Evolutionary conservation across 1,140 invertebrate genomes (phyloP).

Genomic region (Panagrolaimus sp.): DNA sequence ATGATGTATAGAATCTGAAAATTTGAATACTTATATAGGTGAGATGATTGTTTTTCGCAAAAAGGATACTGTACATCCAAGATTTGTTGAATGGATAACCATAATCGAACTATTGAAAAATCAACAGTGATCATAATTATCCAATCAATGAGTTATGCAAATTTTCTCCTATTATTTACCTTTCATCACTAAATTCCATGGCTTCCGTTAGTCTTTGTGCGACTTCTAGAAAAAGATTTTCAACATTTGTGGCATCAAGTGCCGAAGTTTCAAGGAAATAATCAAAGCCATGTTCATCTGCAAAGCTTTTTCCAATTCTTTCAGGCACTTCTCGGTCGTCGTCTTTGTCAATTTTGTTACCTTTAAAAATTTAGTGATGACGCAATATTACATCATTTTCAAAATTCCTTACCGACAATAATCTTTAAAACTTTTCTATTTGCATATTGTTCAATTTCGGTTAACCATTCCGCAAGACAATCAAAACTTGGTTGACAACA

Average conservation of each 20-base stretch:
- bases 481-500: conserved; percentile 83
- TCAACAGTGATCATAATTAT: conserved; percentile 10
- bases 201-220: conserved; percentile 53
- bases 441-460: conserved; percentile 70
- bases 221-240: conserved; percentile 56
- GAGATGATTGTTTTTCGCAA: no score
- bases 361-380: conserved; percentile 37
- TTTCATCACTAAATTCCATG: conserved; percentile 56
- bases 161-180: conserved; percentile 41
- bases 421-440: conserved; percentile 58
- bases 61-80: no score
- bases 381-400: neutral
- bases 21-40: conserved; percentile 21
- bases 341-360: conserved; percentile 60
- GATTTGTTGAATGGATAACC: no score
- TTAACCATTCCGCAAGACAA: conserved; percentile 82
- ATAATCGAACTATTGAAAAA: no score
- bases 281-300: conserved; percentile 56
- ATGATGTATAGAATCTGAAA: conserved; percentile 39
- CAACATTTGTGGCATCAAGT: conserved; percentile 57
- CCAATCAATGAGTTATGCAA: no score
- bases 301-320: conserved; percentile 53
- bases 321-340: conserved; percentile 58
- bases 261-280: conserved; percentile 58
- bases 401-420: conserved; percentile 49